Evolutionary conservation across 2,113 vertebrate genomes (phyloP), one percentile per base, ranked within the genome.

Genomic region (Archocentrus centrarchus): DNA sequence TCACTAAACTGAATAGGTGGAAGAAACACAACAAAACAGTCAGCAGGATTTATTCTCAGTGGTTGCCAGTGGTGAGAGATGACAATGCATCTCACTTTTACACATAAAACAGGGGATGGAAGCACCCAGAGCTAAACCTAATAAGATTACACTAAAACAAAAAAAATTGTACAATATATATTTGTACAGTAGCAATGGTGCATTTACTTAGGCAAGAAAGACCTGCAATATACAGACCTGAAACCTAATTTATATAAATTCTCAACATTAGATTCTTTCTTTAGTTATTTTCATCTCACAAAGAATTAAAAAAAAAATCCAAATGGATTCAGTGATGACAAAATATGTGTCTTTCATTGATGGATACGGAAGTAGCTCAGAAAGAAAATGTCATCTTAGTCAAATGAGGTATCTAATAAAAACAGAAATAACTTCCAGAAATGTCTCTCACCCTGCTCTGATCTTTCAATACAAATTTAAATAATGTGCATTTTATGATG

Each of bases 41-140:
- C 62, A 78, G 50, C 22, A 80, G 62, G 41, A 75, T 47, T 76
- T 70, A 75, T 27, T 53, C 24, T 73, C 55, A 60, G 35, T 68
- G 18, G 59, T 70, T 37, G 68, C 14, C 37, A 22, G 22, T 18
- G 22, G 30, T 41, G 39, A 61, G 58, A 73, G 32, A 79, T 55
- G 44, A 53, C 44, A 41, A 47, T n/a, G 60, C 47, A n/a, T 24
- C 32, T 27, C 3, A 50, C n/a, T 8, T 55, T 35, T 14, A 53
- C 55, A 32, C 39, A 76, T 59, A 47, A 60, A 37, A 57, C 18
- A 53, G 7, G 22, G 0, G 57, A 44, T 13, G 1, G 41, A 44
- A 77, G 22, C 22, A 70, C 47, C 22, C 41, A 70, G 11, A 70
- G 3, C 22, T 11, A 70, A 30, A 70, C 22, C 9, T 30, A 70